phyloP scores from a whole-genome alignment of 2,797 vertebrate species.

The Squalus acanthias region DNA sequence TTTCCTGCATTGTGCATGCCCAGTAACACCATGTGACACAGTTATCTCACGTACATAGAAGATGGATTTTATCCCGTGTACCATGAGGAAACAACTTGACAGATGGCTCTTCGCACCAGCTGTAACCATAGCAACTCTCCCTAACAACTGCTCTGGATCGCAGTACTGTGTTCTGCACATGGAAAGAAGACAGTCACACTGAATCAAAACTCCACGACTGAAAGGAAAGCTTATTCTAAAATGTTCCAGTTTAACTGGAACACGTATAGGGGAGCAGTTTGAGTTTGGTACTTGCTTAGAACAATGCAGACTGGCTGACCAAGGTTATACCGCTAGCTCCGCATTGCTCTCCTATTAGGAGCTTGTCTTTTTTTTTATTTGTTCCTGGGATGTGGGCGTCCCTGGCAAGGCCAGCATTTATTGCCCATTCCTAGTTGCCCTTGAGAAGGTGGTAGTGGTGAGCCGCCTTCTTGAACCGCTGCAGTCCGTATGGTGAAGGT shows the following conservation, averaged over 20 bases:
- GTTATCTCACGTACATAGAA: neutral
- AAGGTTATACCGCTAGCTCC: neutral
- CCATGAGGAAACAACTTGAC: neutral
- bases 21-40: neutral
- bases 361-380: too few relatives aligned
- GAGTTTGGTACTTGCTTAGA: neutral
- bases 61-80: neutral
- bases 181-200: neutral
- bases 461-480: too few relatives aligned
- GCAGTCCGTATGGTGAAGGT: too few relatives aligned
- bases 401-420: too few relatives aligned
- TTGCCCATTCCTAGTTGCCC: too few relatives aligned
- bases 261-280: neutral
- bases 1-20: neutral
- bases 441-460: too few relatives aligned
- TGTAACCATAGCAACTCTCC: slow-evolving; percentile 4
- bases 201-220: neutral
- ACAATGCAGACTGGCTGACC: neutral
- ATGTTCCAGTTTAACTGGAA: neutral
- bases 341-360: neutral
- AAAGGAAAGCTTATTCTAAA: neutral
- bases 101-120: neutral
- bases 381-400: too few relatives aligned
- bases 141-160: neutral
- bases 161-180: neutral